A percentile compares a stretch with the other conserved stretches of the same genome.
phyloP scores from a whole-genome alignment of 2,797 vertebrate species.

The Lagocephalus sceleratus region DNA sequence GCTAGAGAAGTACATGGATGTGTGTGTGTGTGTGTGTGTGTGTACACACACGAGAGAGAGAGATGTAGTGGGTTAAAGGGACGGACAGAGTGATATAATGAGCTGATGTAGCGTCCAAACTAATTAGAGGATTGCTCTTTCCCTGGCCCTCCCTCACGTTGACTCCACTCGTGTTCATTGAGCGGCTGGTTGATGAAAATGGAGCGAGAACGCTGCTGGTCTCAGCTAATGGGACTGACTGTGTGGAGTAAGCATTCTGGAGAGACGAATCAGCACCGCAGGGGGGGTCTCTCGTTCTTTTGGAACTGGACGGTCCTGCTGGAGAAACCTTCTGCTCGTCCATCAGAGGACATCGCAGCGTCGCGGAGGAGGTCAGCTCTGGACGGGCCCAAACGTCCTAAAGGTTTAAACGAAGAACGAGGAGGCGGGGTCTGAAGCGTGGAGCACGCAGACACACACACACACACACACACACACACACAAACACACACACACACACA shows the following conservation, averaged over 20 bases:
- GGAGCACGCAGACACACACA: too few species aligned
- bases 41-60: neutral
- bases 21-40: slow-evolving; percentile 1
- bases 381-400: too few species aligned
- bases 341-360: too few species aligned
- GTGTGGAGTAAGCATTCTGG: slow-evolving; percentile 75
- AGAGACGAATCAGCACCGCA: slow-evolving; percentile 67
- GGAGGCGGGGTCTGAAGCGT: too few species aligned
- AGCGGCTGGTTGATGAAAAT: slow-evolving; percentile 77
- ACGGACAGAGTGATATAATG: slow-evolving; percentile 45
- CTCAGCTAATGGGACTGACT: slow-evolving; percentile 71
- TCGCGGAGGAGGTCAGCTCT: too few species aligned
- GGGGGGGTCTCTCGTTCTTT: slow-evolving; percentile 1
- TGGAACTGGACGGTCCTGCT: too few species aligned
- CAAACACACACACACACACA: too few species aligned
- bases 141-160: slow-evolving; percentile 64
- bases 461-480: too few species aligned
- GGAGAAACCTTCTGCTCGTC: too few species aligned
- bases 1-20: too few species aligned
- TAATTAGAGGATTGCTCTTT: slow-evolving; percentile 78
- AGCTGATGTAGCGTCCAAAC: slow-evolving; percentile 67
- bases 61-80: slow-evolving; percentile 16
- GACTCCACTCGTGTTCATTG: slow-evolving; percentile 78
- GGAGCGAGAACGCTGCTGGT: slow-evolving; percentile 58
- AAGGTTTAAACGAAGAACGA: too few species aligned